Evolutionary conservation across 2,113 vertebrate species (phyloP), one percentile per base, ranked within the genome.

Genomic region (Reinhardtius hippoglossoides): DNA sequence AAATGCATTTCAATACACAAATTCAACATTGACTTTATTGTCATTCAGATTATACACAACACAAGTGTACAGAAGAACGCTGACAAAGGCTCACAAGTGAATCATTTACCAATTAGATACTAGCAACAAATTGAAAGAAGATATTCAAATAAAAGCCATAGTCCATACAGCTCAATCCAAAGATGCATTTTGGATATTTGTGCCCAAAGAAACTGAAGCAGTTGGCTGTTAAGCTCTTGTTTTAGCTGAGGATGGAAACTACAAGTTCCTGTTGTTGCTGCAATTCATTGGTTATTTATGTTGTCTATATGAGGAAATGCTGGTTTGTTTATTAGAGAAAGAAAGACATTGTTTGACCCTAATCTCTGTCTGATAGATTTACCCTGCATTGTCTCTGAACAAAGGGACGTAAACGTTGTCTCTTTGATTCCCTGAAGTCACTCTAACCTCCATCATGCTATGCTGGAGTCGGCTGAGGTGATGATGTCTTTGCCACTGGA

Each of bases 231-330:
- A 57, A 73, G 71, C n/a, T 62, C 54, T 58, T 77, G 20, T 48
- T 10, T 5, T 68, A 67, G 61, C 60, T 67, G 35, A 9, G 2
- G 50, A 54, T 54, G 20, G 50, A n/a, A 81, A 65, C 72, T 71
- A 55, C 64, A 78, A 64, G 67, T 81, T 84, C 83, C 72, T 85
- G 85, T 64, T 88, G 86, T 84, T 89, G 89, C 93, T 92, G 92
- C 90, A 92, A 83, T 85, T 92, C 90, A 93, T 95, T 83, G 89
- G 94, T 94, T 93, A 94, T 95, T 94, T 83, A 94, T 93, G 82
- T 67, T 48, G 52, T 78, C 74, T 85, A 70, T 85, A 48, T 76
- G 55, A 23, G 76, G 73, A 91, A 89, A 87, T 86, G 82, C 72
- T 85, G 74, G 67, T 54, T 54, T 54, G 50, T 54, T 20, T 54